These are phyloP conservation scores for Toxotes lorentzi DNA, from an alignment of 2,797 vertebrate genomes.

Conservation along the genomic window DNA sequence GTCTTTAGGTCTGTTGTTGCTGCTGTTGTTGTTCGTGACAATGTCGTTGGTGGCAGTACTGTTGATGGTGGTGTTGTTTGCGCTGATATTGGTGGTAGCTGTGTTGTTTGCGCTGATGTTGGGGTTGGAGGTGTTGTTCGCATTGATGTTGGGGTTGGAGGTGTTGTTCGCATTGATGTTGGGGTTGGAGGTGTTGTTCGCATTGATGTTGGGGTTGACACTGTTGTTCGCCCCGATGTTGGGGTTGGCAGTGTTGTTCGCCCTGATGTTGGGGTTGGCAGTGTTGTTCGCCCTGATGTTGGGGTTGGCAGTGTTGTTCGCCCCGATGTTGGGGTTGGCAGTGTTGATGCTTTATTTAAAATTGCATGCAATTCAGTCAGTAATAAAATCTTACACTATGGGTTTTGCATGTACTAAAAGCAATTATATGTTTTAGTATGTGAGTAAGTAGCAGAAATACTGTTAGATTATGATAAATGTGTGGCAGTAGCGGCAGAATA, in stretches of 20 bases:
- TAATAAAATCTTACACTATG: not conserved
- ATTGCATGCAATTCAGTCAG: not conserved
- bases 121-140: not conserved
- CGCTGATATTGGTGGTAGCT: not conserved
- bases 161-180: not conserved
- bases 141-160: not conserved
- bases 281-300: not conserved
- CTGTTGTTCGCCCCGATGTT: not conserved
- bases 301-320: not conserved
- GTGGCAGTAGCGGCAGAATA: too few species aligned
- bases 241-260: too few species aligned
- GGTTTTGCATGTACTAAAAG: not conserved
- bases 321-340: not conserved
- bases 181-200: not conserved
- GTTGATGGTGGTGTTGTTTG: not conserved
- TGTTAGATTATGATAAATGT: not conserved
- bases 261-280: not conserved
- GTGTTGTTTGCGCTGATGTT: not conserved
- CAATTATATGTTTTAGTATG: not conserved
- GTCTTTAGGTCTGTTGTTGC: not conserved
- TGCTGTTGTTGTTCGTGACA: too few species aligned
- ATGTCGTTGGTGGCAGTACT: not conserved
- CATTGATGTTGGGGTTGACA: not conserved
- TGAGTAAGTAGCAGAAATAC: not conserved
- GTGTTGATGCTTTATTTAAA: constrained; percentile 7